These are phyloP conservation scores for Clarias batrachus DNA, from an alignment of 2,113 vertebrate genomes.

Conservation along the genomic window DNA sequence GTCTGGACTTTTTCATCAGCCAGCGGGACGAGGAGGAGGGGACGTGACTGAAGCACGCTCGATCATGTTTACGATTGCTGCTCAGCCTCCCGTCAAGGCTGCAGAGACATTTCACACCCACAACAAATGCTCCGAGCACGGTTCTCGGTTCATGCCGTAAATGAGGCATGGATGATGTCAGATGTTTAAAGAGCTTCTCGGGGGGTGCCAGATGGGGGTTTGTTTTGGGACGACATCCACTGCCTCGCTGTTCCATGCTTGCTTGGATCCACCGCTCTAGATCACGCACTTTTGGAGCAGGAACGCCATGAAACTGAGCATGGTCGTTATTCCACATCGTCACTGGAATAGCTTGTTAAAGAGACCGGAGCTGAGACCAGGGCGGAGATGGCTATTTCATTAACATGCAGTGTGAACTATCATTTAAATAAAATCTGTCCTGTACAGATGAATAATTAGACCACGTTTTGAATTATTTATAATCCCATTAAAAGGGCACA, in stretches of 20 bases:
- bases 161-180: neutral
- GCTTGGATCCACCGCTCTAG: neutral
- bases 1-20: conserved; percentile 58
- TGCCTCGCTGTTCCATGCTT: neutral
- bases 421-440: conserved; percentile 54
- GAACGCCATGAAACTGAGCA: neutral
- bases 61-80: conserved; percentile 66
- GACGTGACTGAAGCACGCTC: conserved; percentile 60
- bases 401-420: conserved; percentile 44
- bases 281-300: neutral
- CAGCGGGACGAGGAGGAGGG: neutral
- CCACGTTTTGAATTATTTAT: conserved; percentile 46
- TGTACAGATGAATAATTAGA: conserved; percentile 47
- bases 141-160: neutral
- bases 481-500: conserved; percentile 17
- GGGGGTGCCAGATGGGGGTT: neutral
- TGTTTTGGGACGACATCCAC: neutral
- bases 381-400: conserved; percentile 34
- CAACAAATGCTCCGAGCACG: neutral
- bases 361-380: neutral
- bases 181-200: neutral
- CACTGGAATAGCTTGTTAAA: neutral
- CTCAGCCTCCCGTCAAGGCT: conserved; percentile 55
- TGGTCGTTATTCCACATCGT: neutral
- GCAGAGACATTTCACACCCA: neutral